These are phyloP conservation scores for Cololabis saira DNA, from an alignment of 2,113 vertebrate species.

Conservation along the genomic window DNA sequence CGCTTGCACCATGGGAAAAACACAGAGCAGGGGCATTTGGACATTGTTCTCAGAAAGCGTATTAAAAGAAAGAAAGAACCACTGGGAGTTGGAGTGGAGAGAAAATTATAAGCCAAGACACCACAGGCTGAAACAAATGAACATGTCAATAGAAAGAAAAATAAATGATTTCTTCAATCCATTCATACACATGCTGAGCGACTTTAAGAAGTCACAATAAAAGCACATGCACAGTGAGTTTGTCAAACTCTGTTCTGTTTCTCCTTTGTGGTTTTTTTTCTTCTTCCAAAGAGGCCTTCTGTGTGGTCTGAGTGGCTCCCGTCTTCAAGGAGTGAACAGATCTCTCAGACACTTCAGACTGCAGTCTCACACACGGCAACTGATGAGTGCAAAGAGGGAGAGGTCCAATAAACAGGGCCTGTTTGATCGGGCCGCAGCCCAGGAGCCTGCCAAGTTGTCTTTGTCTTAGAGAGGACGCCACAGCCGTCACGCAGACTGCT, in stretches of 20 bases:
- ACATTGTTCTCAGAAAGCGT: constrained; percentile 53
- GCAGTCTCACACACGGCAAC: constrained; percentile 55
- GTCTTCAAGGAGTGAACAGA: constrained; percentile 60
- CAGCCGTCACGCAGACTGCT: constrained; percentile 72
- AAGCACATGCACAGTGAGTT: constrained; percentile 37
- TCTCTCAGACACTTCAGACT: constrained; percentile 69
- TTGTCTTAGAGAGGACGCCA: constrained; percentile 76
- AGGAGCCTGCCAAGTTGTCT: constrained; percentile 76
- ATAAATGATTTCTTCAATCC: constrained; percentile 18
- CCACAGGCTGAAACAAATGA: constrained; percentile 3
- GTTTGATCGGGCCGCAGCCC: constrained; percentile 75
- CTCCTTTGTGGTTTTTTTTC: constrained; percentile 61
- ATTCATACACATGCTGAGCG: constrained; percentile 19
- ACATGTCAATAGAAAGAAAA: constrained; percentile 7
- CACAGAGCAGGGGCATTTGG: constrained; percentile 23
- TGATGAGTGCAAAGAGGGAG: constrained; percentile 64
- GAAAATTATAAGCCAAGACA: constrained; percentile 8
- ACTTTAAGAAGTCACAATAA: constrained; percentile 37
- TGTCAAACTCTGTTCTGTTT: constrained; percentile 38
- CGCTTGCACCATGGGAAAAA: constrained; percentile 64
- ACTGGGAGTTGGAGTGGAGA: constrained; percentile 23
- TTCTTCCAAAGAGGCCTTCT: constrained; percentile 53
- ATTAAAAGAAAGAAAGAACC: constrained; percentile 41
- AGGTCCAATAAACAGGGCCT: constrained; percentile 75
- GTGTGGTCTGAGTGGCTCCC: constrained; percentile 78